Percentiles rank a stretch among this genome's conserved stretches.
phyloP scores from a whole-genome alignment of 2,888 invertebrate genomes.

The Pristionchus japonicus region DNA sequence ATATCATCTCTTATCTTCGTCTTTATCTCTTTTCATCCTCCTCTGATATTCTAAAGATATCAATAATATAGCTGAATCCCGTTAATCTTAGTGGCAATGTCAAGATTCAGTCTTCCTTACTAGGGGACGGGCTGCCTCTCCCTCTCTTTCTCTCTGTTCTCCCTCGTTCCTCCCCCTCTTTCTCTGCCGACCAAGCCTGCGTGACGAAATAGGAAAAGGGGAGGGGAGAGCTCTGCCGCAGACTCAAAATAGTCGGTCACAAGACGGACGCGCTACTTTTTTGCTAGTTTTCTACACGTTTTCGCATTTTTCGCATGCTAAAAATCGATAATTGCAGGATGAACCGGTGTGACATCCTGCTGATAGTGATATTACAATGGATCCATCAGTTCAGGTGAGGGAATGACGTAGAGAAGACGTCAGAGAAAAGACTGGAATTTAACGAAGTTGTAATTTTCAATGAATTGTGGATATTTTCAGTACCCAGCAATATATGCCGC shows the following conservation, averaged over 20 bases:
- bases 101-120: not conserved
- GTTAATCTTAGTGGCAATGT: not conserved
- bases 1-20: not conserved
- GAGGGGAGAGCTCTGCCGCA: not conserved
- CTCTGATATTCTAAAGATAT: not conserved
- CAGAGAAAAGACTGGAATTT: not conserved
- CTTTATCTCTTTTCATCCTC: not conserved
- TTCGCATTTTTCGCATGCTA: not conserved
- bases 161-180: not conserved
- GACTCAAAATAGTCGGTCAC: slow-evolving; percentile 12
- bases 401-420: not conserved
- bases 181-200: not conserved
- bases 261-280: slow-evolving; percentile 34
- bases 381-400: slow-evolving; percentile 28
- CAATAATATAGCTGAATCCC: not conserved
- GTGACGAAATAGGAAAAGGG: slow-evolving; percentile 34
- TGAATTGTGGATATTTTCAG: not conserved
- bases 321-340: not conserved
- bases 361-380: slow-evolving; percentile 26
- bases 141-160: not conserved
- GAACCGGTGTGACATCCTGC: slow-evolving; percentile 20
- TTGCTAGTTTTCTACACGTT: not conserved
- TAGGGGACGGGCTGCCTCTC: too few relatives aligned
- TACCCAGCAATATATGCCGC: slow-evolving; percentile 33
- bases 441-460: not conserved